Evolutionary conservation across 2,797 vertebrate genomes (phyloP).

Genomic region (Netta rufina): DNA sequence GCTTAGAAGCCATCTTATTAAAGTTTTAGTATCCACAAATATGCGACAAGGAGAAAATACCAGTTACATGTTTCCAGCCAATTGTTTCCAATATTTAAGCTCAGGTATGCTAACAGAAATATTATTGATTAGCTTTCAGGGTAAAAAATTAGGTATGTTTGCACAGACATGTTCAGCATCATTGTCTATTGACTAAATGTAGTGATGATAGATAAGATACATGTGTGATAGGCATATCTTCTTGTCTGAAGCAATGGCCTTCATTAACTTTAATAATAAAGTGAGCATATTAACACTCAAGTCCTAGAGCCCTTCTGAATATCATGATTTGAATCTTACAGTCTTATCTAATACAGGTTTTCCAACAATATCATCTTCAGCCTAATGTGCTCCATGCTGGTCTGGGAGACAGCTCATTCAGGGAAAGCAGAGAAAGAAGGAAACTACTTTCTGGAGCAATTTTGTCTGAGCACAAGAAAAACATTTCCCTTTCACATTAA

Average conservation of each 20-base stretch:
- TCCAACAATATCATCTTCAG: background rate
- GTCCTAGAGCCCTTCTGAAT: background rate
- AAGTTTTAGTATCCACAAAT: background rate
- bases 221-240: background rate
- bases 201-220: conserved; percentile 60
- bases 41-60: background rate
- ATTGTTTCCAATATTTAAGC: conserved; percentile 9
- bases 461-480: background rate
- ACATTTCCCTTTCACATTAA: background rate
- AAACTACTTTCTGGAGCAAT: background rate
- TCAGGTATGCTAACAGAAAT: conserved; percentile 42
- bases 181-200: conserved; percentile 67
- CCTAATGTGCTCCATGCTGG: background rate
- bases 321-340: background rate
- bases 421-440: background rate
- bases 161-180: conserved; percentile 63
- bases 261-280: conserved; percentile 47
- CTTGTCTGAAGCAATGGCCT: conserved; percentile 24
- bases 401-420: background rate
- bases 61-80: background rate
- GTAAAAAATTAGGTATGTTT: conserved; percentile 54
- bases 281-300: background rate
- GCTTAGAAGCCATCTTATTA: background rate
- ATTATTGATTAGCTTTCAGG: conserved; percentile 69
- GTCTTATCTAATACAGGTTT: background rate